Evolutionary conservation across 2,888 invertebrate species (phyloP), one percentile per base, ranked within the genome.

Genomic region (Lissonota sp.): DNA sequence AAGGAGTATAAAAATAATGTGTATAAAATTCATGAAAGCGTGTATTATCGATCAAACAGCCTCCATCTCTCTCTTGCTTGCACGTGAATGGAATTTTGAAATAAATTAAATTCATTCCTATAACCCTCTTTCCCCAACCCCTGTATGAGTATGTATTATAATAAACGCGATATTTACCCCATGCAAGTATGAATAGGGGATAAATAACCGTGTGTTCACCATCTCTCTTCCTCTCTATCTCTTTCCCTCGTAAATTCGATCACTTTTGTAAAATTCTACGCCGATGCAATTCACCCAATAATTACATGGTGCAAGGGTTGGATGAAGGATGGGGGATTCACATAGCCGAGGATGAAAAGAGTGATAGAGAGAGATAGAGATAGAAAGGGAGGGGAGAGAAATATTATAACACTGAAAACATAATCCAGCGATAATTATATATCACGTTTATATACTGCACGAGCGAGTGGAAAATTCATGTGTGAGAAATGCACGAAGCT

Each of bases 321-420:
- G 53, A n/a, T n/a, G 40, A 62, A n/a, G 40, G 6, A n/a, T 40
- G 14, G 37, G 5, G 40, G n/a, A 16, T 51, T 53, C 51, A 12
- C 10, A 26, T 57, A 6, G 1, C 55, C 55, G 46, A 51, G 16
- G 7, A 49, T 14, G n/a, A 70, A 37, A 40, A 46, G 69, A 57
- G 16, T 44, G 16, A 55, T 42, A 14, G 46, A 42, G 1, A 51
- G 7, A 4, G 14, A 7, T 55, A 7, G 26, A 64, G 66, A 75
- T 70, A 14, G 64, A 57, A n/a, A 16, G 12, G 49, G 5, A 40
- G 55, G 60, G 69, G 57, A 4, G 8, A 74, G 73, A 78, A 73
- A 60, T 57, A 73, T 81, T 77, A 72, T 76, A 73, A 73, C 60
- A 73, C 44, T 64, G 73, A 74, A 81, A 81, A 81, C 70, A 70